phyloP scores from a whole-genome alignment of 2,888 invertebrate genomes.

The Spialia ferax region DNA sequence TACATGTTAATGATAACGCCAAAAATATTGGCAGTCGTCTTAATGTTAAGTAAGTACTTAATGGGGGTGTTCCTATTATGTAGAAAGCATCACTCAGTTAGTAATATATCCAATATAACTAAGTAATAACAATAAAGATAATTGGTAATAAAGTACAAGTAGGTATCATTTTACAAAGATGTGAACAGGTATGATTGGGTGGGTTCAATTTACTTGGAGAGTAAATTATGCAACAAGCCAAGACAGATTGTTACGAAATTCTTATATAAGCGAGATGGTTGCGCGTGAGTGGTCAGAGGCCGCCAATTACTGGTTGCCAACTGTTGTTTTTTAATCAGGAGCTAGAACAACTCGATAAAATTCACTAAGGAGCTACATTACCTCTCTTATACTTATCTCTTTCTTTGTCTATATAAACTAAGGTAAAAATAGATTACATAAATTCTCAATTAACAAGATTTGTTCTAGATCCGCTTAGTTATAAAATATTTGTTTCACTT shows the following conservation, averaged over 20 bases:
- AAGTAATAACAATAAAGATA: too few species aligned
- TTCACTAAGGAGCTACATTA: background rate
- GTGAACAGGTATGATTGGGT: conserved; percentile 12
- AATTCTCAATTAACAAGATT: too few species aligned
- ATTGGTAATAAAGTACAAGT: too few species aligned
- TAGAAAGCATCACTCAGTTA: too few species aligned
- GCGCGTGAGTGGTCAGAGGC: conserved; percentile 57
- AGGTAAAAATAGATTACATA: too few species aligned
- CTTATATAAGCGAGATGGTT: conserved; percentile 63
- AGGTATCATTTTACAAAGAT: conserved; percentile 15
- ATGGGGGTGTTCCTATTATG: too few species aligned
- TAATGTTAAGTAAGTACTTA: too few species aligned
- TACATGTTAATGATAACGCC: too few species aligned
- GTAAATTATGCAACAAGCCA: conserved; percentile 57
- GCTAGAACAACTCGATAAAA: background rate
- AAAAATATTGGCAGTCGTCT: too few species aligned
- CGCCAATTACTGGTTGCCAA: conserved; percentile 61
- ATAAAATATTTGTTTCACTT: background rate
- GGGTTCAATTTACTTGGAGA: conserved; percentile 35
- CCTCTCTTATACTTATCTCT: background rate
- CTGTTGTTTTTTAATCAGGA: conserved; percentile 18
- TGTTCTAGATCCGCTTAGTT: too few species aligned
- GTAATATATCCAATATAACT: too few species aligned
- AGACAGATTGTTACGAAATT: conserved; percentile 61
- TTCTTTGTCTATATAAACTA: too few species aligned